Percentiles rank a stretch among this genome's conserved stretches.
Conservation (phyloP, 2,113 vertebrate species). For the Pogonocichla stellata region DNA sequence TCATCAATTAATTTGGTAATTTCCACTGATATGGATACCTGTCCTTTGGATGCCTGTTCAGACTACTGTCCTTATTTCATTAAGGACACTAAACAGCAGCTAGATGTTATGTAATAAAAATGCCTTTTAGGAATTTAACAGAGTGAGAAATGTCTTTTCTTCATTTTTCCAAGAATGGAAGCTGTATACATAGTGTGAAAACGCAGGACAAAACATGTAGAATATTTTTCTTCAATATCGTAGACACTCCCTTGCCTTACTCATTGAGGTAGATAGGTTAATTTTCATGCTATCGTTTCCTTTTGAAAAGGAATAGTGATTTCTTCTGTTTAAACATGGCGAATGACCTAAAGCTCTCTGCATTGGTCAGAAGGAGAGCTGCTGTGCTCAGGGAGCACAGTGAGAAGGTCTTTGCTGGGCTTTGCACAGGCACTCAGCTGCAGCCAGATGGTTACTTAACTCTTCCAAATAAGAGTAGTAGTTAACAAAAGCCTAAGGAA, state of each 20-base stretch:
- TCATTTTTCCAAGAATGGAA: not conserved
- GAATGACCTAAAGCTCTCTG: rapidly evolving
- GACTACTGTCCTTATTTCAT: not conserved
- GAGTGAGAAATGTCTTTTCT: not conserved
- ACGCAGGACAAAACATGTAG: not conserved
- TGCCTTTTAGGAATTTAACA: not conserved
- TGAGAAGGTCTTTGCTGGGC: not conserved
- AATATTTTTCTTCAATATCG: not conserved
- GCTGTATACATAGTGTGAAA: not conserved
- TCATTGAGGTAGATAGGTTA: not conserved
- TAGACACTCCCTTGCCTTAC: not conserved
- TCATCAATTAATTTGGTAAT: not conserved
- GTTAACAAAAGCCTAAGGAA: not conserved
- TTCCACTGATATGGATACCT: not conserved
- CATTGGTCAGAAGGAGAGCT: rapidly evolving
- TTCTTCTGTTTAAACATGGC: not conserved
- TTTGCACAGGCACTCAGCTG: not conserved
- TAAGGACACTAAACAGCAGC: not conserved
- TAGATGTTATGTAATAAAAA: not conserved
- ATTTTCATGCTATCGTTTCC: not conserved
- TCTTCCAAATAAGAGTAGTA: not conserved
- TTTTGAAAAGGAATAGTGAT: not conserved
- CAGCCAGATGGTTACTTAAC: not conserved
- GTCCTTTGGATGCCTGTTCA: not conserved
- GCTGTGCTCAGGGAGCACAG: not conserved